Conservation (phyloP, 2,888 invertebrate species). For the Eustalomyia histrio region DNA sequence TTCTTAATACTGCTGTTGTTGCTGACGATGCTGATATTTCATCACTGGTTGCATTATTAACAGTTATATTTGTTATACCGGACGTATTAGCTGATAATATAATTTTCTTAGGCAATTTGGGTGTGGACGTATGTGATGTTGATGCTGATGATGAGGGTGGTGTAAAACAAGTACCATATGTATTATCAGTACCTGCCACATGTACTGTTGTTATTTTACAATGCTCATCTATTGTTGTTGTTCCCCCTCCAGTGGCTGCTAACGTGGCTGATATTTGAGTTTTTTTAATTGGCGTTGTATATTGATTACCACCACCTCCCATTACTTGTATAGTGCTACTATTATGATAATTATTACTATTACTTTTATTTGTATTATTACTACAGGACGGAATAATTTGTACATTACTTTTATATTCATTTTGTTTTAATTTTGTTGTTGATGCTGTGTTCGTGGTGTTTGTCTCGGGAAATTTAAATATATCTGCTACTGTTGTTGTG, state of each 20-base stretch:
- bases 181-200: constrained; percentile 70
- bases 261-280: constrained; percentile 62
- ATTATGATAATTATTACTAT: constrained; percentile 47
- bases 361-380: constrained; percentile 68
- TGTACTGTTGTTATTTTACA: constrained; percentile 76
- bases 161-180: constrained; percentile 68
- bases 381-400: constrained; percentile 80
- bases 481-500: constrained; percentile 69
- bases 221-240: constrained; percentile 65
- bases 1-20: constrained; percentile 54
- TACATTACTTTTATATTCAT: constrained; percentile 78
- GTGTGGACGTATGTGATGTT: constrained; percentile 68
- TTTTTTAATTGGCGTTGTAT: constrained; percentile 74
- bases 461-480: constrained; percentile 78
- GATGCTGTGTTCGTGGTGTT: constrained; percentile 66
- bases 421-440: constrained; percentile 66
- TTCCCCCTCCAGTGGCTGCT: constrained; percentile 2
- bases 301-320: constrained; percentile 71
- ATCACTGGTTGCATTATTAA: constrained; percentile 71
- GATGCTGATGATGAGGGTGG: constrained; percentile 60
- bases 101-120: constrained; percentile 76
- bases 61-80: constrained; percentile 77
- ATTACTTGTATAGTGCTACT: constrained; percentile 76
- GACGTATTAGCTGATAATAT: constrained; percentile 77
- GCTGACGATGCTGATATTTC: constrained; percentile 1